A percentile compares a stretch with the other conserved stretches of the same genome.
Conservation (phyloP, 64 coral and sea anemone species). For the Actinia tenebrosa region DNA sequence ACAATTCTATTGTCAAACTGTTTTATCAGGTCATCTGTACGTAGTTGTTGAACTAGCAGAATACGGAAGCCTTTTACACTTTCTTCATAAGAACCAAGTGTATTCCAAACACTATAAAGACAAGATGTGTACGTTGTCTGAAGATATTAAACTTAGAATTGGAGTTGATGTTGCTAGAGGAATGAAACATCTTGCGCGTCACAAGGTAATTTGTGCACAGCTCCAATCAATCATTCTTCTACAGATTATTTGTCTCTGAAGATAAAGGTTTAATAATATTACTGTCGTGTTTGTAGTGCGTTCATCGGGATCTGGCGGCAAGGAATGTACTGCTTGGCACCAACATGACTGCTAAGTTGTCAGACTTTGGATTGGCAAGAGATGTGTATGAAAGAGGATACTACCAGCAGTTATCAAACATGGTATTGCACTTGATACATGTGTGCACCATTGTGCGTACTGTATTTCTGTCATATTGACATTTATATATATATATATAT, state of each 20-base stretch:
- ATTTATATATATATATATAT: too few species aligned
- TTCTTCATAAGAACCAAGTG: slow-evolving; percentile 55
- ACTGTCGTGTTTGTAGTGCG: slow-evolving; percentile 37
- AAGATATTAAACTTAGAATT: slow-evolving; percentile 52
- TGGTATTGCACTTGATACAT: not conserved
- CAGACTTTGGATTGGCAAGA: slow-evolving; percentile 75
- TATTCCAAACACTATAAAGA: slow-evolving; percentile 43
- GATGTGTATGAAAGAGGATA: slow-evolving; percentile 57
- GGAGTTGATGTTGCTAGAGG: slow-evolving; percentile 54
- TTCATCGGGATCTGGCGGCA: slow-evolving; percentile 68
- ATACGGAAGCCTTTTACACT: slow-evolving; percentile 43
- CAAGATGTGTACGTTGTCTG: slow-evolving; percentile 16
- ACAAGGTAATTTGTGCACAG: slow-evolving; percentile 30
- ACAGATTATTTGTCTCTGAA: too few species aligned
- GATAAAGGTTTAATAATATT: too few species aligned
- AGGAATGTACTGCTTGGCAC: slow-evolving; percentile 71
- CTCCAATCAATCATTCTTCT: not conserved
- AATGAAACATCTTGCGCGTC: slow-evolving; percentile 45
- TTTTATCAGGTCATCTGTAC: slow-evolving; percentile 39
- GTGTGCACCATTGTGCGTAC: too few species aligned
- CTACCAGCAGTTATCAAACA: not conserved
- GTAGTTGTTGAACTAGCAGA: slow-evolving; percentile 67
- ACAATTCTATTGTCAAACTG: too few species aligned
- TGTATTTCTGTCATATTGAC: too few species aligned
- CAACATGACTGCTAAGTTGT: slow-evolving; percentile 60